Conservation (phyloP, 2,797 vertebrate genomes). For the Acridotheres tristis region DNA sequence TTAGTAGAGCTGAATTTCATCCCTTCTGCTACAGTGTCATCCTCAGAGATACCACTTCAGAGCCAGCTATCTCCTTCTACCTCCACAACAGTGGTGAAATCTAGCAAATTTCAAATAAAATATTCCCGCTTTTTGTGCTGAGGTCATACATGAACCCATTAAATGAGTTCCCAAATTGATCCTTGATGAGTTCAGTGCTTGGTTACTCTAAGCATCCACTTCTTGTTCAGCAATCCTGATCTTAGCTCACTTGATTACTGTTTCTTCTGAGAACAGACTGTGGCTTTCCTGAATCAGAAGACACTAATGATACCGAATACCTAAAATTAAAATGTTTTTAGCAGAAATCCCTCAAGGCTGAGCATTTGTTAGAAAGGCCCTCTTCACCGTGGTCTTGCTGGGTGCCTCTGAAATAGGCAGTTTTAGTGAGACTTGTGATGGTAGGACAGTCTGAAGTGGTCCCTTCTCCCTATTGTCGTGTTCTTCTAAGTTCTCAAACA, state of each 20-base stretch:
- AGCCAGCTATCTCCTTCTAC: not conserved
- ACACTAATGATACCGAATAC: not conserved
- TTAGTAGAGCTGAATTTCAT: not conserved
- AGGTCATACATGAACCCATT: not conserved
- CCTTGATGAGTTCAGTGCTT: not conserved
- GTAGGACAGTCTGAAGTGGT: not conserved
- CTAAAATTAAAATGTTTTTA: not conserved
- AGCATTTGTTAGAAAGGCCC: not conserved
- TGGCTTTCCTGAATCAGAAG: not conserved
- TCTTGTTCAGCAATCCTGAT: not conserved
- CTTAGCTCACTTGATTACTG: not conserved
- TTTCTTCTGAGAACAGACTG: not conserved
- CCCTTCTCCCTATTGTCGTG: accelerated
- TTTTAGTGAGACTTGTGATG: not conserved
- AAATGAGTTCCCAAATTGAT: not conserved
- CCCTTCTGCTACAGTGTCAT: not conserved
- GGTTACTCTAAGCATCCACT: not conserved
- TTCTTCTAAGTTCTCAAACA: not conserved
- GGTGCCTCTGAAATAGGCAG: not conserved
- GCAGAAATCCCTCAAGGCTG: not conserved
- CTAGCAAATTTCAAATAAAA: not conserved
- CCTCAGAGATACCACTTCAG: not conserved
- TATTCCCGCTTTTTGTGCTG: not conserved
- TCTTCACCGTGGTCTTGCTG: not conserved
- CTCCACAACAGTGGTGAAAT: not conserved